Evolutionary conservation across 1,140 invertebrate genomes (phyloP), one percentile per base, ranked within the genome.

Genomic region (Caenorhabditis brenneri): DNA sequence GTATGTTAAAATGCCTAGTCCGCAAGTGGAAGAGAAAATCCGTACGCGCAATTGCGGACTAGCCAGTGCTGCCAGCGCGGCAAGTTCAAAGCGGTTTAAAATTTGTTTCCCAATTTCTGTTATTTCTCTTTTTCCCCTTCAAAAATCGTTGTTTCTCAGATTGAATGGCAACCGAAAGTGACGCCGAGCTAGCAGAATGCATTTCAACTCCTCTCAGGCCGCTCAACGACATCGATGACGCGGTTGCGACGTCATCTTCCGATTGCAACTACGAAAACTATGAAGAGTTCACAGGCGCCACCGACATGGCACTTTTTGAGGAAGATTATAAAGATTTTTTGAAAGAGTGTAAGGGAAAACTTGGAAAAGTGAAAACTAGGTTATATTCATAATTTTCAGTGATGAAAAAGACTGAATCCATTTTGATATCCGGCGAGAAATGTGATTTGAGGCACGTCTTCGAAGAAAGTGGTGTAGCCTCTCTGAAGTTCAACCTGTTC

Each of bases 221-320:
- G 5, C 65, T 74, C n/a, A 42, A 74, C 22, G 65, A 74, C 19
- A 42, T 74, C 15, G 65, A 74, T 15, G 65, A 74, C n/a, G 10
- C 16, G 4, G 65, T 74, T 12, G 65, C 65, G n/a, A 74, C 65
- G 12, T 24, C 65, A 1, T 74, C 65, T 22, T 33, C 65, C 5
- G 65, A 74, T 12, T 46, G 36, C 36, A 74, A 74, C 24, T 74
- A 74, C n/a, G 65, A 74, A 24, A 15, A 74, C 29, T 74, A 36
- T 42, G 65, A 74, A 42, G 65, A 74, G 36, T 74, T 74, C 36
- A 42, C 36, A n/a, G 33, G 9, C n/a, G 42, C 65, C n/a, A n/a
- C 15, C 2, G 65, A 74, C 10, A 19, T 74, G 36, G n/a, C 16
- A 3, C 42, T 74, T 74, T 74, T 74, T n/a, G 36, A 74, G 22